phyloP scores from a whole-genome alignment of 2,888 invertebrate species.

The Lycaena phlaeas region DNA sequence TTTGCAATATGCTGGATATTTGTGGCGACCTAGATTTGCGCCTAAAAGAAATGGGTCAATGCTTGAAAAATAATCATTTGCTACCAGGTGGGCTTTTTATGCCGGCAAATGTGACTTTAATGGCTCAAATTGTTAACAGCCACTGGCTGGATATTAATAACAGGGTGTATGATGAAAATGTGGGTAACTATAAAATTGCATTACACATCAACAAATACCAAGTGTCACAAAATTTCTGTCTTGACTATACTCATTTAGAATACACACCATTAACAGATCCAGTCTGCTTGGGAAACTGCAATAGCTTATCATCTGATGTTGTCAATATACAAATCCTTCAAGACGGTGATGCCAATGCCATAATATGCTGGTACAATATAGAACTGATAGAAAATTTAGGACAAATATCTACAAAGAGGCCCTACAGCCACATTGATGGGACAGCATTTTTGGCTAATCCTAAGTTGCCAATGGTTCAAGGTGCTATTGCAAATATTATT shows the following conservation, averaged over 20 bases:
- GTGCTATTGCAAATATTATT: conserved; percentile 36
- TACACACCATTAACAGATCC: conserved; percentile 50
- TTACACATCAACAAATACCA: conserved; percentile 73
- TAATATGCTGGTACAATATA: conserved; percentile 72
- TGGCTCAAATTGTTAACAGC: conserved; percentile 74
- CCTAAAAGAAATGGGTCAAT: conserved; percentile 32
- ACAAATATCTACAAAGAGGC: conserved; percentile 51
- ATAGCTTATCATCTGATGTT: conserved; percentile 23
- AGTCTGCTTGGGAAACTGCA: conserved; percentile 30
- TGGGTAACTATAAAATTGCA: conserved; percentile 67
- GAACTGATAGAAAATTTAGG: conserved; percentile 46
- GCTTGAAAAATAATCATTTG: conserved; percentile 42
- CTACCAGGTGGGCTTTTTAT: conserved; percentile 56
- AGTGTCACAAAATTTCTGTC: conserved; percentile 70
- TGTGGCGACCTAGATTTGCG: conserved; percentile 71
- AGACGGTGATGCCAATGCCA: conserved; percentile 56
- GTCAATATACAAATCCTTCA: conserved; percentile 35
- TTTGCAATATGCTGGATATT: conserved; percentile 66
- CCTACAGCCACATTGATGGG: conserved; percentile 56
- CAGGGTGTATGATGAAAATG: conserved; percentile 69
- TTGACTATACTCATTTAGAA: conserved; percentile 53
- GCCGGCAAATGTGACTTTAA: conserved; percentile 65
- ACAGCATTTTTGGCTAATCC: conserved; percentile 58
- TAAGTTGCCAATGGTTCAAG: conserved; percentile 30
- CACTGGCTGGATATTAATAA: conserved; percentile 73